Percentiles rank a stretch among this genome's conserved stretches.
These are phyloP conservation scores for Heliconius erato DNA, from an alignment of 2,888 invertebrate genomes.

Conservation along the genomic window DNA sequence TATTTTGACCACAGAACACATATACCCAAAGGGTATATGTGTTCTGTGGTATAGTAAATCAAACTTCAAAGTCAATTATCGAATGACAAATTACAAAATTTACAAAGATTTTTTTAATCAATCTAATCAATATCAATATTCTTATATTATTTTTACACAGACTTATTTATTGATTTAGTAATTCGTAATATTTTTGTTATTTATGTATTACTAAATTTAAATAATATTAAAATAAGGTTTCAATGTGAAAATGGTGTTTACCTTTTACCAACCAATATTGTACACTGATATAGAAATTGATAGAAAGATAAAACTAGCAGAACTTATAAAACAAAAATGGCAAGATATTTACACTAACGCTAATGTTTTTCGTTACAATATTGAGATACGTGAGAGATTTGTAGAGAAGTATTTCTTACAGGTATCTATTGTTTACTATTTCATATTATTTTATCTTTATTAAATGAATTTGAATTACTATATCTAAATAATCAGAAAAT, in stretches of 20 bases:
- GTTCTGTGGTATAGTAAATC: not conserved
- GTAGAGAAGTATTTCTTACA: constrained; percentile 69
- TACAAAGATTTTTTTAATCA: not conserved
- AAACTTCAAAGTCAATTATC: not conserved
- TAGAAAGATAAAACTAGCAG: constrained; percentile 7
- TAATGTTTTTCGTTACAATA: constrained; percentile 73
- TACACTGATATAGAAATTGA: constrained; percentile 7
- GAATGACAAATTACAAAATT: not conserved
- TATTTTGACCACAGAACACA: too few relatives aligned
- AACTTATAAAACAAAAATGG: constrained; percentile 64
- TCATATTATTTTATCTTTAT: not conserved
- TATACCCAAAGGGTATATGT: too few relatives aligned
- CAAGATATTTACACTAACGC: constrained; percentile 62
- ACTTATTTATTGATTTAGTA: not conserved
- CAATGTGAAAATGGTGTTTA: constrained; percentile 11
- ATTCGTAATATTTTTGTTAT: not conserved
- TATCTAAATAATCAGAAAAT: not conserved
- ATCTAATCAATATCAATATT: not conserved
- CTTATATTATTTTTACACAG: not conserved
- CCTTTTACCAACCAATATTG: constrained; percentile 32
- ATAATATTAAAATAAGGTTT: not conserved
- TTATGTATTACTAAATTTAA: not conserved
- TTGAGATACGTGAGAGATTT: constrained; percentile 65
- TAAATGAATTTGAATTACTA: not conserved
- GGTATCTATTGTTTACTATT: constrained; percentile 56